phyloP scores from a whole-genome alignment of 2,888 invertebrate species.

The Zygogramma bicolorata region DNA sequence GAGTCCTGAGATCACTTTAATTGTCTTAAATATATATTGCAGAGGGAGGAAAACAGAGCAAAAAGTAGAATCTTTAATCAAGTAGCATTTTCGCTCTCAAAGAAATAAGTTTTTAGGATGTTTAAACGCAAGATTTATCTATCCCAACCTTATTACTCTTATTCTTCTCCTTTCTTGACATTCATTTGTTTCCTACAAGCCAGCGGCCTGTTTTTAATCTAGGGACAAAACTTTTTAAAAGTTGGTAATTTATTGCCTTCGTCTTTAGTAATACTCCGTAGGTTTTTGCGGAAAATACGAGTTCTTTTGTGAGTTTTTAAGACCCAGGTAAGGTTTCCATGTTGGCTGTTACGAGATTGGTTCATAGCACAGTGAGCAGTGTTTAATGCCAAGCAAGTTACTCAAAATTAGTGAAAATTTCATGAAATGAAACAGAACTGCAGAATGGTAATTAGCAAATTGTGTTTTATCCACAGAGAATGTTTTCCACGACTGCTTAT shows the following conservation, averaged over 20 bases:
- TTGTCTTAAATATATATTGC: constrained; percentile 50
- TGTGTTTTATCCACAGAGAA: constrained; percentile 31
- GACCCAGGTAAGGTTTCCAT: constrained; percentile 31
- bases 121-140: constrained; percentile 64
- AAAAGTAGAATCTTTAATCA: constrained; percentile 58
- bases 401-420: constrained; percentile 47
- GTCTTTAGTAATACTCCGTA: constrained; percentile 45
- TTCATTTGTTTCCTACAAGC: constrained; percentile 66
- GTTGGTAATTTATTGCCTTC: constrained; percentile 63
- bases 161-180: constrained; percentile 64
- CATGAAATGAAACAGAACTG: constrained; percentile 44
- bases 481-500: constrained; percentile 25
- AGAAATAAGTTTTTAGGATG: constrained; percentile 54
- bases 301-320: constrained; percentile 47
- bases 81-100: constrained; percentile 51
- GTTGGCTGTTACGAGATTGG: constrained; percentile 22
- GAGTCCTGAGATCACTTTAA: constrained; percentile 47
- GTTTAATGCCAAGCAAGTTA: constrained; percentile 34
- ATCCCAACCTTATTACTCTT: constrained; percentile 65
- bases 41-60: constrained; percentile 48
- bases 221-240: constrained; percentile 65
- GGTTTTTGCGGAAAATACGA: constrained; percentile 47
- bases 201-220: constrained; percentile 67
- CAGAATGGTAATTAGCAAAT: constrained; percentile 44
- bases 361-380: constrained; percentile 22